Conservation (phyloP, 2,113 vertebrate species). For the Alexandromys fortis region DNA sequence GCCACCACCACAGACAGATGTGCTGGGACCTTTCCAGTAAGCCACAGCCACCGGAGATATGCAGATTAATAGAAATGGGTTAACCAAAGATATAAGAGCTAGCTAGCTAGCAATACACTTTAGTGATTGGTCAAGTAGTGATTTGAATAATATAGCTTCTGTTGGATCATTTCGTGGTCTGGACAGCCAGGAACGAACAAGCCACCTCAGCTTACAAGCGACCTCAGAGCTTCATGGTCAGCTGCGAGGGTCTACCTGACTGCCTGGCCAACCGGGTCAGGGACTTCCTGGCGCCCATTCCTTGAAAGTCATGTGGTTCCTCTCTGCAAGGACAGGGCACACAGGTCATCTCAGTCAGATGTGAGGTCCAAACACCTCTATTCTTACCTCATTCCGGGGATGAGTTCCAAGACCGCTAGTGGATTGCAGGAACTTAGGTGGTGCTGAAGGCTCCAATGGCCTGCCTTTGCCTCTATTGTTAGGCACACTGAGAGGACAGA, state of each 20-base stretch:
- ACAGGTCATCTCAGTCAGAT: background rate
- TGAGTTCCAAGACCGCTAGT: background rate
- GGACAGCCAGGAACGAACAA: too few relatives aligned
- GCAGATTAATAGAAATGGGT: too few relatives aligned
- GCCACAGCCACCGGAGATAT: too few relatives aligned
- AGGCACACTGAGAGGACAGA: background rate
- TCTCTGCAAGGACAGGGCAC: background rate
- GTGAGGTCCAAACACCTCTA: background rate
- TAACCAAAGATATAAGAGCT: too few relatives aligned
- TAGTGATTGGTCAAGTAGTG: too few relatives aligned
- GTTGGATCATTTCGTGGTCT: too few relatives aligned
- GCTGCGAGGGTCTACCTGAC: background rate
- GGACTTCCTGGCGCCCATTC: background rate
- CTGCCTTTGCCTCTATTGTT: background rate
- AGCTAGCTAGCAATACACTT: too few relatives aligned
- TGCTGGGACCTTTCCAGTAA: too few relatives aligned
- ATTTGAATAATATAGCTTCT: too few relatives aligned
- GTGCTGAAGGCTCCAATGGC: background rate
- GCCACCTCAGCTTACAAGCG: too few relatives aligned
- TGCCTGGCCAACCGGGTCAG: background rate
- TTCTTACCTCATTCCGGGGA: background rate
- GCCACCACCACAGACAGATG: too few relatives aligned
- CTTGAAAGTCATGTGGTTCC: background rate
- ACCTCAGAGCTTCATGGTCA: background rate
- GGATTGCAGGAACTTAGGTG: background rate